Evolutionary conservation across 2,888 invertebrate genomes (phyloP), one percentile per base, ranked within the genome.

Genomic region (Drosophila silvestris): DNA sequence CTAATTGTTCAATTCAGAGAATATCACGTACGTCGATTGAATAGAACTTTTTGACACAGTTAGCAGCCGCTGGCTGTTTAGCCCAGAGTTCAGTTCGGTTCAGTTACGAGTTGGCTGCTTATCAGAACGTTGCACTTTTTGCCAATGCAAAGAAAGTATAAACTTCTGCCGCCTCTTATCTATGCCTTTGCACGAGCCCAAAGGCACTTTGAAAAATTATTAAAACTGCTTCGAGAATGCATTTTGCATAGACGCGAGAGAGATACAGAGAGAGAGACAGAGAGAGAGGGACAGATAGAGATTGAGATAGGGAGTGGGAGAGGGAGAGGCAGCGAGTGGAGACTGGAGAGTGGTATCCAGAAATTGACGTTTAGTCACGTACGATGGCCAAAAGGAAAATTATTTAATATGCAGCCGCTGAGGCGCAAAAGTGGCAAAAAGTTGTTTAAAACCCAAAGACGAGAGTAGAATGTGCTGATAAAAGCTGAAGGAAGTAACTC

Each of bases 341-440:
- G 47, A 47, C 26, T 16, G 47, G 50, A 50, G 50, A 63, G 50
- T 62, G 62, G 44, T 54, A 61, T 56, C 75, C 75, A 74, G 71
- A 84, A 87, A 89, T 83, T 77, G 88, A 85, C 90, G 85, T 91
- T 88, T 90, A 88, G 91, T 87, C 88, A 88, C 88, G 88, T 91
- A 90, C 87, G 69, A 68, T 79, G 71, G 74, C 78, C 79, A 74
- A 79, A 79, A 80, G 89, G 73, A 81, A 78, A 87, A 87, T 87
- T 79, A 80, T 91, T 91, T 88, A 90, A 90, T 90, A 89, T 91
- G 84, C 91, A 82, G 65, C 50, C 69, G 69, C 52, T 57, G 79
- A 79, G 81, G 74, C 82, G 63, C 67, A 81, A 68, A 90, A 85
- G 86, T 85, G 89, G 80, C 77, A 85, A 70, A 79, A 85, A 90